A percentile compares a stretch with the other conserved stretches of the same genome.
Evolutionary conservation across 2,113 vertebrate genomes (phyloP).

Genomic region (Bungarus multicinctus): DNA sequence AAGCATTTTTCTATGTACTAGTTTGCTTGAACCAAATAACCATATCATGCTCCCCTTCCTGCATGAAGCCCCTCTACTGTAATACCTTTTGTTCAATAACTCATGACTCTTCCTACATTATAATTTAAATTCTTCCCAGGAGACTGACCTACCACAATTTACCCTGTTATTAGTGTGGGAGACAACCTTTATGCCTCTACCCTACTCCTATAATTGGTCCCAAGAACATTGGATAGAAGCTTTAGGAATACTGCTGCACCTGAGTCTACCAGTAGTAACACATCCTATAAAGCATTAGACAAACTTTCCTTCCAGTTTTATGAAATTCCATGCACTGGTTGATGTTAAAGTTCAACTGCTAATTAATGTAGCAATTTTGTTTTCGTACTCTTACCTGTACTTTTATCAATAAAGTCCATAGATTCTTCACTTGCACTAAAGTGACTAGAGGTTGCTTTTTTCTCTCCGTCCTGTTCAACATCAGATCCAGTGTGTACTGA

Average conservation of each 20-base stretch:
- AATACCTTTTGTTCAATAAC: neutral
- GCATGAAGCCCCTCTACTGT: neutral
- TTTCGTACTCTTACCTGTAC: slow-evolving; percentile 67
- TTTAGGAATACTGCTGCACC: slow-evolving; percentile 2
- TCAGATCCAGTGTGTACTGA: slow-evolving; percentile 97
- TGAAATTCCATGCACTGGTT: neutral
- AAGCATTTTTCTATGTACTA: neutral
- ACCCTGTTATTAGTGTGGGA: neutral
- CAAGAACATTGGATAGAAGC: neutral
- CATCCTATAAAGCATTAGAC: neutral
- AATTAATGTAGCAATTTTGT: neutral
- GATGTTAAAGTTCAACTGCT: neutral
- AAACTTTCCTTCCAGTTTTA: neutral
- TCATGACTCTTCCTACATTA: neutral
- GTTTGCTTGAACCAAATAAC: neutral
- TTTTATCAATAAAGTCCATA: slow-evolving; percentile 91
- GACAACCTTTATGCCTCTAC: neutral
- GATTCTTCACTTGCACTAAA: slow-evolving; percentile 96
- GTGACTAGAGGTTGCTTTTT: slow-evolving; percentile 86
- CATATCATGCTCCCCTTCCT: neutral
- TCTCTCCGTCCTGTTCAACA: slow-evolving; percentile 90
- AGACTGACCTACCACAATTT: neutral
- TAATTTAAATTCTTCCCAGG: neutral
- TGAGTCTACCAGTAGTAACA: neutral
- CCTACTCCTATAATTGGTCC: slow-evolving; percentile 2